These are phyloP conservation scores for Zeuzera pyrina DNA, from an alignment of 2,888 invertebrate genomes.

Conservation along the genomic window DNA sequence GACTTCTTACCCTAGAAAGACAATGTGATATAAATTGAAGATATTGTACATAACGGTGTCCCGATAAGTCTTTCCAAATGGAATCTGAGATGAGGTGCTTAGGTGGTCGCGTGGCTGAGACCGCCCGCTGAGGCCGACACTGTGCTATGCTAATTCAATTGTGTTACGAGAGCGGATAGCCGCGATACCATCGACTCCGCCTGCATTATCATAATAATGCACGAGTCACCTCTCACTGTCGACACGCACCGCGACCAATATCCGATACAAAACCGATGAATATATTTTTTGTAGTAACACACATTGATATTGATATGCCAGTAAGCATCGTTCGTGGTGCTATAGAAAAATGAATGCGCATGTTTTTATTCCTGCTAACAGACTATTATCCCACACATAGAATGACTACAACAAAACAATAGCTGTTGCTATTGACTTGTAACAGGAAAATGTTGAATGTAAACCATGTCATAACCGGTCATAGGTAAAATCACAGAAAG, in stretches of 20 bases:
- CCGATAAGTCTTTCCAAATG: constrained; percentile 28
- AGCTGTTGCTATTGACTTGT: too few species aligned
- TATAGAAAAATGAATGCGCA: too few species aligned
- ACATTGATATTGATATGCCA: too few species aligned
- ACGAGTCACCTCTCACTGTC: constrained; percentile 63
- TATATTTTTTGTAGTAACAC: not conserved
- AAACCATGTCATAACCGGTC: too few species aligned
- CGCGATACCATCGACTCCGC: constrained; percentile 56
- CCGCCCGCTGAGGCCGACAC: constrained; percentile 58
- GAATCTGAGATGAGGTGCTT: constrained; percentile 29
- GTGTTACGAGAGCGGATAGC: constrained; percentile 56
- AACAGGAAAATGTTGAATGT: constrained; percentile 11
- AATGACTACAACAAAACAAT: too few species aligned
- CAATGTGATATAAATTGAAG: constrained; percentile 4
- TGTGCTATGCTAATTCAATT: constrained; percentile 71
- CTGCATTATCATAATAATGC: constrained; percentile 69
- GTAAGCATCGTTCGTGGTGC: too few species aligned
- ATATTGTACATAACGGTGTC: constrained; percentile 6
- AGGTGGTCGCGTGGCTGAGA: constrained; percentile 63
- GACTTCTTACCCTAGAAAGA: too few species aligned
- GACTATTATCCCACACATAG: too few species aligned
- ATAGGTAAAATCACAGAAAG: constrained; percentile 42
- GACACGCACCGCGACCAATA: constrained; percentile 27
- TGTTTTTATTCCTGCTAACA: too few species aligned
- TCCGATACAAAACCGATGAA: constrained; percentile 26